Base-by-base conservation (phyloP, 2,888 invertebrate species). In the Thera obeliscata region DNA sequence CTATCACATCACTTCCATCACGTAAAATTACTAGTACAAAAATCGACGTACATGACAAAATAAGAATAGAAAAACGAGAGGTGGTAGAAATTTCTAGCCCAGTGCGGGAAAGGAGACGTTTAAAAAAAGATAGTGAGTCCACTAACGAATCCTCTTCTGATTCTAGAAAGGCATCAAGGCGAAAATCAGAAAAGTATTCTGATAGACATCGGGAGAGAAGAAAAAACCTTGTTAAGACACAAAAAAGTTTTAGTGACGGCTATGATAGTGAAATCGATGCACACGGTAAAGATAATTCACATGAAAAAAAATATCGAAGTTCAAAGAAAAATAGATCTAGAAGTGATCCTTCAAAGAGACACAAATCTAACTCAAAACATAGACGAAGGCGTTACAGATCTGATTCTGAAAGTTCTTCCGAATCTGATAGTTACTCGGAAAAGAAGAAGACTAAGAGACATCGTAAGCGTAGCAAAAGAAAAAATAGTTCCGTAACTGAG, bases 211-310 rank as follows among this genome's bases (percentile, higher is more conserved):
- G 85, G 65, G 88, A 89, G 66, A 84, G 89, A 54, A 80, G 88
- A 75, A 91, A 91, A 83, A 83, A 85, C 72, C 73, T 87, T 54
- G 78, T 87, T 64, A 85, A 86, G 52, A 75, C 84, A 57, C 91
- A 93, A 81, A 93, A 88, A 78, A 94, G 94, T 79, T 94, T 94
- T 77, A 94, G 94, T 78, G 94, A 94, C 77, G 94, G 94, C 9
- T 93, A 93, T 69, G 94, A 94, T 64, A 91, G 85, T 67, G 94
- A 94, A 74, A 71, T 84, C 57, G 92, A 92, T 73, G 84, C 77
- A 35, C 74, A 82, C 67, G 76, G 78, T 52, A 85, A 83, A 75
- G 78, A 83, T 64, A 78, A 79, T 49, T 77, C 81, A 12, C 74
- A 81, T 36, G 86, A 86, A 50, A 82, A 77, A 63, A 89, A 83